Conservation (phyloP, 2,888 invertebrate genomes). For the Apamea crenata region DNA sequence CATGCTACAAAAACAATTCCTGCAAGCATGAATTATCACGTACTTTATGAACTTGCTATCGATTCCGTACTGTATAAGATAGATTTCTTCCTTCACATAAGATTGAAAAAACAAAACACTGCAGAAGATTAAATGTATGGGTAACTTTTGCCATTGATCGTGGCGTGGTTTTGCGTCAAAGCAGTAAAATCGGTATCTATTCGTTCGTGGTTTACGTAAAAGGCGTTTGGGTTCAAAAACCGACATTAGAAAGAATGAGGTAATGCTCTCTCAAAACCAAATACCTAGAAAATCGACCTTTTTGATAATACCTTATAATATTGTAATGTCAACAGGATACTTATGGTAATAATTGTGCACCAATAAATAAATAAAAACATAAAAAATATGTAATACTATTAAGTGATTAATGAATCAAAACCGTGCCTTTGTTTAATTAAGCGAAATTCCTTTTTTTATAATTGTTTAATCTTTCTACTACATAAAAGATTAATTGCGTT, state of each 20-base stretch:
- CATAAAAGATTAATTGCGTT: constrained; percentile 19
- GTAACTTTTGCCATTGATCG: neutral
- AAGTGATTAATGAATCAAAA: constrained; percentile 18
- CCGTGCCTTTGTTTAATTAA: constrained; percentile 30
- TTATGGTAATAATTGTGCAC: neutral
- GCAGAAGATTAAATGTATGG: neutral
- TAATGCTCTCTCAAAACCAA: neutral
- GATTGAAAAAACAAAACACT: neutral
- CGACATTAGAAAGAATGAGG: neutral
- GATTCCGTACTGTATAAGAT: constrained; percentile 5
- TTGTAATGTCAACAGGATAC: neutral
- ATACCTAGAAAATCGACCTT: neutral
- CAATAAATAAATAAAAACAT: neutral
- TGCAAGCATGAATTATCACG: neutral
- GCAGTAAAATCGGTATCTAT: neutral
- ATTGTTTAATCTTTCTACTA: constrained; percentile 47
- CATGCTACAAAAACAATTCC: neutral
- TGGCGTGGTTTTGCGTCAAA: neutral
- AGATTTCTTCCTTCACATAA: constrained; percentile 3
- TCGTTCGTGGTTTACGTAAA: neutral
- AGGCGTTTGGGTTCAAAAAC: neutral
- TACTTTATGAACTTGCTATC: neutral
- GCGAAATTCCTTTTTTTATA: constrained; percentile 11
- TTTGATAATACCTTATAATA: neutral
- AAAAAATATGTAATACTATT: neutral